Percentiles rank a stretch among this genome's conserved stretches.
Conservation (phyloP, 2,888 invertebrate species). For the Crocallis elinguaria region DNA sequence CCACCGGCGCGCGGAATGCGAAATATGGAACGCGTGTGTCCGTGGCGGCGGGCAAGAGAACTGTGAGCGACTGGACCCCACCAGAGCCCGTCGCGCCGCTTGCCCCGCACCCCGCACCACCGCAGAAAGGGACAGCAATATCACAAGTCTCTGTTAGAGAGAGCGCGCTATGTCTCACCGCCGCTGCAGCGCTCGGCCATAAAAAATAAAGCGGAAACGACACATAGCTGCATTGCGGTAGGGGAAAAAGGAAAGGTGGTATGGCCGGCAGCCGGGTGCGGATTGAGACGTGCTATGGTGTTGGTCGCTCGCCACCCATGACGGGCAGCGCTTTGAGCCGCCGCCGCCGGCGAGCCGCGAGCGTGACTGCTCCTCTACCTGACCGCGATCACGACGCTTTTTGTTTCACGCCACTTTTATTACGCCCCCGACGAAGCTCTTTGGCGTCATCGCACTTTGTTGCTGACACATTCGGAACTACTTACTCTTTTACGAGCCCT, state of each 20-base stretch:
- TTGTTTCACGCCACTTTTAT: constrained; percentile 82
- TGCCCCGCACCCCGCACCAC: constrained; percentile 59
- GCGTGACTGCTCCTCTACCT: constrained; percentile 45
- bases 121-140: constrained; percentile 63
- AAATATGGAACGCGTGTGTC: constrained; percentile 59
- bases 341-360: constrained; percentile 52
- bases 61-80: constrained; percentile 78
- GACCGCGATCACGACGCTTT: constrained; percentile 63
- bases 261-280: constrained; percentile 80
- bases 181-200: constrained; percentile 78
- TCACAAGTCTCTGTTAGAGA: constrained; percentile 68
- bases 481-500: constrained; percentile 77
- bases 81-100: constrained; percentile 60
- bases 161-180: constrained; percentile 76
- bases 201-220: constrained; percentile 85
- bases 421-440: constrained; percentile 72
- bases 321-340: constrained; percentile 78
- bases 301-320: constrained; percentile 84
- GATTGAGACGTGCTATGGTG: constrained; percentile 85
- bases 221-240: constrained; percentile 84
- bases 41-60: constrained; percentile 71
- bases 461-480: constrained; percentile 77
- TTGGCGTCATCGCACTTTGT: constrained; percentile 70
- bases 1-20: constrained; percentile 61
- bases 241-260: constrained; percentile 83